Evolutionary conservation across 2,797 vertebrate genomes (phyloP).

Genomic region (Protosalanx chinensis): DNA sequence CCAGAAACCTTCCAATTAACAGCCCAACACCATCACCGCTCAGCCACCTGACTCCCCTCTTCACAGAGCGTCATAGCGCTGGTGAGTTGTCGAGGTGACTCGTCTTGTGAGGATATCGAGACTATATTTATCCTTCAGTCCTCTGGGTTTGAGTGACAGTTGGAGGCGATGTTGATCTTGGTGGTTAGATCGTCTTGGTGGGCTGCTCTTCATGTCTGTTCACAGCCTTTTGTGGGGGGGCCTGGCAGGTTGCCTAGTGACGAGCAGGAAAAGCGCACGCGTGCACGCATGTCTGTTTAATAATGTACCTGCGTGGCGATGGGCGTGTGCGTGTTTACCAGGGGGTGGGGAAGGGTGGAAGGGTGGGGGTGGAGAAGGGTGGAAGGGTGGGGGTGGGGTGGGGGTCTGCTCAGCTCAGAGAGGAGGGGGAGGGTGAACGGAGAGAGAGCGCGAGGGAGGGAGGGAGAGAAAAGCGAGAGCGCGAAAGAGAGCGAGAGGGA

Average conservation of each 20-base stretch:
- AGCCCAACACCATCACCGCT: too few relatives aligned
- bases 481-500: constrained; percentile 21
- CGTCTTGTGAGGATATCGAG: constrained; percentile 22
- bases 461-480: constrained; percentile 8
- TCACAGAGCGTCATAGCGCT: background rate
- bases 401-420: background rate
- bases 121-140: constrained; percentile 32
- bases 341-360: constrained; percentile 17
- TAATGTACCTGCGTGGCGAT: background rate
- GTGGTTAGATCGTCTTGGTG: background rate
- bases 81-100: constrained; percentile 42
- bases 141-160: constrained; percentile 19
- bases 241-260: constrained; percentile 48
- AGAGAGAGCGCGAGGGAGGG: constrained; percentile 25
- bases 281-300: constrained; percentile 1
- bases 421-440: background rate
- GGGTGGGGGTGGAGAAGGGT: constrained; percentile 44
- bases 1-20: too few relatives aligned
- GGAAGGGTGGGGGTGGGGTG: background rate
- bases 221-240: constrained; percentile 17
- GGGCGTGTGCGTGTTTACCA: constrained; percentile 44
- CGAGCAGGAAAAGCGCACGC: constrained; percentile 23
- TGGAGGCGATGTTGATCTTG: constrained; percentile 27
- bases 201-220: constrained; percentile 26
- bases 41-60: too few relatives aligned